phyloP scores from a whole-genome alignment of 2,113 vertebrate species.

The Coturnix japonica region DNA sequence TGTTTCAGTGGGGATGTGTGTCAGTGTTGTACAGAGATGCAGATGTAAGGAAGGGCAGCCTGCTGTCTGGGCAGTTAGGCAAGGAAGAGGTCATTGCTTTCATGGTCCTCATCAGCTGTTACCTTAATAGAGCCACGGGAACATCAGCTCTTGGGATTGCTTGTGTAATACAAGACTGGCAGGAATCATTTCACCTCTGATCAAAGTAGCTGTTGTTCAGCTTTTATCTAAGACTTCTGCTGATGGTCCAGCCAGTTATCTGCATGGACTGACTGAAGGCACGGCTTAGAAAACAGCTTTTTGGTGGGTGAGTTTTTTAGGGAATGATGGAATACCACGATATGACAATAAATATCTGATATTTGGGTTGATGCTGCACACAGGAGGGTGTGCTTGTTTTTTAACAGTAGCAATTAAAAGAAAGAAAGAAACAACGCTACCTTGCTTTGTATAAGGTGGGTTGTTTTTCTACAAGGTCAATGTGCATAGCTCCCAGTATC shows the following conservation, averaged over 20 bases:
- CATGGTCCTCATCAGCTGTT: background rate
- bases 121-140: background rate
- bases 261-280: background rate
- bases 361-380: background rate
- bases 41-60: background rate
- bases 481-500: fast-evolving
- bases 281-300: background rate
- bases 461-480: background rate
- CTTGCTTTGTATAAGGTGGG: background rate
- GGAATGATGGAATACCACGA: background rate
- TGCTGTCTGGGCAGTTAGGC: background rate
- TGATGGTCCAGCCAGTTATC: background rate
- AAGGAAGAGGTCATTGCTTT: background rate
- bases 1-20: background rate
- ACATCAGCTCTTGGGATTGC: background rate
- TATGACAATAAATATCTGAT: background rate
- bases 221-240: background rate
- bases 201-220: background rate
- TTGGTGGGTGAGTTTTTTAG: background rate
- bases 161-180: background rate
- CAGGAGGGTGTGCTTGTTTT: background rate
- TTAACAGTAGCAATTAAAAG: no score
- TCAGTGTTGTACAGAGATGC: background rate
- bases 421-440: background rate
- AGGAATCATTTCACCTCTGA: background rate